Conservation (phyloP, 2,888 invertebrate genomes). For the Chrysomela aeneicollis region DNA sequence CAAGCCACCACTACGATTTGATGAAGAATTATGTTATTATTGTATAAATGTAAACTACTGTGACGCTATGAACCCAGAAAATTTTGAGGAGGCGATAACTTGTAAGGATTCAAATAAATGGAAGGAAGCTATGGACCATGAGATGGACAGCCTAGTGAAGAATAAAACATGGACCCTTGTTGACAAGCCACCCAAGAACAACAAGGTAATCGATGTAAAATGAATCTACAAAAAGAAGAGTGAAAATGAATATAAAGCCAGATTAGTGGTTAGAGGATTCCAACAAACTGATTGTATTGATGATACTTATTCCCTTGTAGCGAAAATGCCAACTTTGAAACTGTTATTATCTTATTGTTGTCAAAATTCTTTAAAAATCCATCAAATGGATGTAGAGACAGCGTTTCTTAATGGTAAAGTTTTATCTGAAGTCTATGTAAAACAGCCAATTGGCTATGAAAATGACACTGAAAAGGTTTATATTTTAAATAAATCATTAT, state of each 20-base stretch:
- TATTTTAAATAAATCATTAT: constrained; percentile 30
- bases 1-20: constrained; percentile 8
- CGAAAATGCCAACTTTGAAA: constrained; percentile 29
- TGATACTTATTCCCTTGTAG: constrained; percentile 33
- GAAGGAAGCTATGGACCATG: constrained; percentile 34
- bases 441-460: constrained; percentile 37
- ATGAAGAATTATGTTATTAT: constrained; percentile 7
- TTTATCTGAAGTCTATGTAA: constrained; percentile 41
- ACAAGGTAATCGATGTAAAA: constrained; percentile 28
- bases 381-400: constrained; percentile 43
- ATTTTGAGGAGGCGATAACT: not conserved
- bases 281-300: constrained; percentile 34
- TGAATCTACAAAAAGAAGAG: constrained; percentile 36
- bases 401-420: constrained; percentile 44
- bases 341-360: constrained; percentile 23
- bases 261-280: constrained; percentile 22
- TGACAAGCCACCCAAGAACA: constrained; percentile 28
- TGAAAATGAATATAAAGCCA: constrained; percentile 26
- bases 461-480: constrained; percentile 28
- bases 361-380: constrained; percentile 27
- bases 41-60: constrained; percentile 9
- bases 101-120: constrained; percentile 17
- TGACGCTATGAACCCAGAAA: not conserved
- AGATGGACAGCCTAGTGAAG: constrained; percentile 31
- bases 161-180: constrained; percentile 37